Evolutionary conservation across 2,797 vertebrate species (phyloP).

Genomic region (Pelobates cultripes): DNA sequence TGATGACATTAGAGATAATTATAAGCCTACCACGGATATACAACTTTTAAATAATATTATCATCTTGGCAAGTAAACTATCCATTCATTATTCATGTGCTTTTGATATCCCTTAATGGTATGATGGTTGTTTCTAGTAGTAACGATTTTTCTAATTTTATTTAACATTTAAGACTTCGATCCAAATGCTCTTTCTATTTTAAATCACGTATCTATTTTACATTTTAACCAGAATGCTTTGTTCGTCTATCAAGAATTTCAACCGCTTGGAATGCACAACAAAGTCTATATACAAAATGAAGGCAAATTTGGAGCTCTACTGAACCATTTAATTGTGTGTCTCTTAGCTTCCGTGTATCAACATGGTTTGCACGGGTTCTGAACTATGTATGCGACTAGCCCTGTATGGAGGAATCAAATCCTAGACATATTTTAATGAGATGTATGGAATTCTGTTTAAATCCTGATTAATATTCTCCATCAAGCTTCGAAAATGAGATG

Average conservation of each 20-base stretch:
- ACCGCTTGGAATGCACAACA: conserved; percentile 1
- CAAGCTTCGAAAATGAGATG: conserved; percentile 15
- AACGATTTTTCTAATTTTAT: background rate
- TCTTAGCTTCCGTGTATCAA: conserved; percentile 2
- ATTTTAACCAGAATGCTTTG: conserved; percentile 18
- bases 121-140: background rate
- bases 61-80: background rate
- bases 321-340: conserved; percentile 45
- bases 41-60: too few species aligned
- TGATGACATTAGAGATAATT: background rate
- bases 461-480: conserved; percentile 19
- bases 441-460: conserved; percentile 33
- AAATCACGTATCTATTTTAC: conserved; percentile 3
- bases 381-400: conserved; percentile 17
- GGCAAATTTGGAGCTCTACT: conserved; percentile 45
- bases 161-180: background rate
- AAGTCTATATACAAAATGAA: conserved; percentile 51
- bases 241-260: conserved; percentile 19
- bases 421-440: conserved; percentile 40
- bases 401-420: conserved; percentile 14
- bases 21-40: background rate
- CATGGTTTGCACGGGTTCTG: conserved; percentile 14
- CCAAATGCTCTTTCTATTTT: background rate
- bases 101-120: background rate
- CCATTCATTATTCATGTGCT: background rate